Evolutionary conservation across 2,888 invertebrate genomes (phyloP).

Genomic region (Caenorhabditis afra): DNA sequence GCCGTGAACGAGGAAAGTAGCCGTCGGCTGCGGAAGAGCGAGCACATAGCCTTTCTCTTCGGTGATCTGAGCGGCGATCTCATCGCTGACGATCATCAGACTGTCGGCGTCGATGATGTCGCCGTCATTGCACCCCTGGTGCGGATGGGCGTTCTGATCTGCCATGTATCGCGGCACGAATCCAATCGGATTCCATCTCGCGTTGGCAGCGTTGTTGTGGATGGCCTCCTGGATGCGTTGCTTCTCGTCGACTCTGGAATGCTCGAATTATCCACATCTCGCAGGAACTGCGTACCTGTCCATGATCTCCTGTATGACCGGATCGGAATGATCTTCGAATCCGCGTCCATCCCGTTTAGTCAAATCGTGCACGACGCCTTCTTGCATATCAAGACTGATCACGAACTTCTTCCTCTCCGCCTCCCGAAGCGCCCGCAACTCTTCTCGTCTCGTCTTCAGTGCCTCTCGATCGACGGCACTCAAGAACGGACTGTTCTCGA

Average conservation of each 20-base stretch:
- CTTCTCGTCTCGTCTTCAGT: conserved; percentile 72
- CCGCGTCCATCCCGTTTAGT: conserved; percentile 13
- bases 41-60: conserved; percentile 66
- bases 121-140: conserved; percentile 39
- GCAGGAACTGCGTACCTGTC: conserved; percentile 56
- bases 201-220: conserved; percentile 43
- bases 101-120: conserved; percentile 56
- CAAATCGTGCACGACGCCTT: conserved; percentile 61
- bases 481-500: conserved; percentile 87
- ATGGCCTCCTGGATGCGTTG: conserved; percentile 57
- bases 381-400: conserved; percentile 71
- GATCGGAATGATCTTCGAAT: conserved; percentile 64
- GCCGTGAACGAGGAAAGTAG: conserved; percentile 65
- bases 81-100: conserved; percentile 62
- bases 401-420: conserved; percentile 65
- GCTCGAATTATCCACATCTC: too few relatives aligned
- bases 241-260: conserved; percentile 64
- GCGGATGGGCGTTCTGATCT: conserved; percentile 31
- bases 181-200: conserved; percentile 67
- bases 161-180: conserved; percentile 67
- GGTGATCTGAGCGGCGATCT: conserved; percentile 57
- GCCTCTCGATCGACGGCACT: conserved; percentile 82
- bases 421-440: conserved; percentile 68
- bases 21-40: conserved; percentile 64
- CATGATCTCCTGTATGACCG: conserved; percentile 73